Percentiles rank a stretch among this genome's conserved stretches.
phyloP scores from a whole-genome alignment of 1,140 invertebrate genomes.

The Drosophila elegans region DNA sequence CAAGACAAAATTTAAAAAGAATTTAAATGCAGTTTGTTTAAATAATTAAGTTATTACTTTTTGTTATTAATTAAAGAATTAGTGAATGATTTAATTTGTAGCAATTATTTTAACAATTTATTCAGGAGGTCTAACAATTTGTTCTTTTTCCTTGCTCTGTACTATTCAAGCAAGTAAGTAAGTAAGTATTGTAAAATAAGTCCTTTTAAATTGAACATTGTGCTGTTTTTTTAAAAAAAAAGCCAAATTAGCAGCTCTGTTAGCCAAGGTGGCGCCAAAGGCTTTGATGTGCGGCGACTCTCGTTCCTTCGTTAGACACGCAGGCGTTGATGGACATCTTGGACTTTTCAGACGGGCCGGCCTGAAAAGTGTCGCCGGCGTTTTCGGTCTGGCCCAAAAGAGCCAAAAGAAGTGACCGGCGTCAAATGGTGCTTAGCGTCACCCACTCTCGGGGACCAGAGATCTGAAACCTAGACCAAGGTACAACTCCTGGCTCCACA shows the following conservation, averaged over 20 bases:
- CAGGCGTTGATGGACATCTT: slow-evolving; percentile 83
- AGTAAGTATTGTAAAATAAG: no score
- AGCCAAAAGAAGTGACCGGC: slow-evolving; percentile 39
- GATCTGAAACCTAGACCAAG: slow-evolving; percentile 23
- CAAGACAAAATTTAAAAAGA: no score
- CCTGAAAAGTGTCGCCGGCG: slow-evolving; percentile 64
- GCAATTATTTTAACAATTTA: no score
- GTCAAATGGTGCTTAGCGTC: slow-evolving; percentile 80
- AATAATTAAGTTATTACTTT: no score
- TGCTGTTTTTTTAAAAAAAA: no score
- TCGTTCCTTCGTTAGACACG: slow-evolving; percentile 76
- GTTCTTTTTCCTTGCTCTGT: no score
- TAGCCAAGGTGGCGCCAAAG: slow-evolving; percentile 69
- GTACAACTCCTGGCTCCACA: slow-evolving; percentile 27
- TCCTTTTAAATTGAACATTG: background rate
- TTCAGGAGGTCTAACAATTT: no score
- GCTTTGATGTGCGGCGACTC: slow-evolving; percentile 72
- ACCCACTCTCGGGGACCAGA: slow-evolving; percentile 57
- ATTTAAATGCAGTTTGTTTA: no score
- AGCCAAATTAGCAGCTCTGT: slow-evolving; percentile 2
- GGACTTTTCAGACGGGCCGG: slow-evolving; percentile 36
- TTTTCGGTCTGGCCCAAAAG: slow-evolving; percentile 35
- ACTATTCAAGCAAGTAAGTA: no score
- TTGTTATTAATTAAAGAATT: no score
- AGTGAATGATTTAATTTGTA: no score